Evolutionary conservation across 2,113 vertebrate species (phyloP), one percentile per base, ranked within the genome.

Genomic region (Motacilla tschutschensis): DNA sequence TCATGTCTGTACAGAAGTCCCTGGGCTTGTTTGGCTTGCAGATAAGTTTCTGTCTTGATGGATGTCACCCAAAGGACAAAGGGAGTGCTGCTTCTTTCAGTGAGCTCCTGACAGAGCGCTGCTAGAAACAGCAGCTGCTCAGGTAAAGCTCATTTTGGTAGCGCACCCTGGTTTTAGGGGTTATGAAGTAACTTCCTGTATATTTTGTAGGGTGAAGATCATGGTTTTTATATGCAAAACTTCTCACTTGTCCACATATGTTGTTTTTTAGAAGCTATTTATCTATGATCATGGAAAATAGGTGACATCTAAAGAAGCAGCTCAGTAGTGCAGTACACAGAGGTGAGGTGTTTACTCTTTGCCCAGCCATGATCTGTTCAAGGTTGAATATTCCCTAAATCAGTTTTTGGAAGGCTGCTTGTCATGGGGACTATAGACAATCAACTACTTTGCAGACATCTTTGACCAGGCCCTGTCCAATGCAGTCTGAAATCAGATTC

Each of bases 361-460:
- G 58, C 40, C 26, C 50, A 63, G 38, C 20, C 9, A 4, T 17
- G 20, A 8, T 21, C 3, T 50, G 12, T 38, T 35, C 40, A 28
- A 66, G 29, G 55, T 16, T 62, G 14, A 24, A 8, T 54, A 20
- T 31, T 60, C 40, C 18, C n/a, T 54, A 8, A 22, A 35, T 43
- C 3, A 11, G 1, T 36, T 73, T 73, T 53, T 47, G 66, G 59
- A 47, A 53, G 26, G 19, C 15, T 77, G 18, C 25, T 55, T 35
- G 33, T 22, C 14, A 2, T 18, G 12, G 33, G 12, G 24, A 13
- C 25, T 53, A 3, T 4, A n/a, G 62, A 22, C 17, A 48, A 26
- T 16, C 17, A 25, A 4, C 8, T 26, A 0, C 15, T 72, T 54
- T 41, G 17, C n/a, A 11, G 35, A 4, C 1, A 1, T 21, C 8